Conservation (phyloP, 2,113 vertebrate species). For the Galemys pyrenaicus region DNA sequence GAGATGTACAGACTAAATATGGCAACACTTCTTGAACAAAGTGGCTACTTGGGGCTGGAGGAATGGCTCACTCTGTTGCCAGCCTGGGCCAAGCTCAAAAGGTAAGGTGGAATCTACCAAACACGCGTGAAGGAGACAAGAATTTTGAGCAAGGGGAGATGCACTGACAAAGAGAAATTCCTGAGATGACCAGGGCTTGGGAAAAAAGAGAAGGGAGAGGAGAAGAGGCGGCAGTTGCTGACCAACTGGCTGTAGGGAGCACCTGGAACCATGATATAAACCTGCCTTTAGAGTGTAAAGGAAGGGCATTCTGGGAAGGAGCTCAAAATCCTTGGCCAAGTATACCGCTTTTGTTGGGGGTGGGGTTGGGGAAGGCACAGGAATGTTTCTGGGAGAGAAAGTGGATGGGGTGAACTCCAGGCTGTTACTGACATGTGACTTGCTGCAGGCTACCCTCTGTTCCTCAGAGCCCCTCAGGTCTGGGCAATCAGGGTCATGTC, state of each 20-base stretch:
- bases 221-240: not conserved
- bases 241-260: not conserved
- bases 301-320: not conserved
- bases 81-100: not conserved
- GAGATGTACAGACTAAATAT: not conserved
- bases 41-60: not conserved
- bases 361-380: not conserved
- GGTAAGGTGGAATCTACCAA: not conserved
- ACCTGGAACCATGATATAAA: not conserved
- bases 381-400: not conserved
- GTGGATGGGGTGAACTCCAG: not conserved
- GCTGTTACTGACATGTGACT: not conserved
- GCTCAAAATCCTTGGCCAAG: not conserved
- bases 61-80: not conserved
- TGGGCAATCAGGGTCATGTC: slow-evolving; percentile 57
- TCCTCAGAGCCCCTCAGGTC: not conserved
- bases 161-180: not conserved
- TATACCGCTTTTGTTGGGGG: not conserved
- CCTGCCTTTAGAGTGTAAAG: not conserved
- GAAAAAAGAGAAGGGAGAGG: not conserved
- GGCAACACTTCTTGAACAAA: not conserved
- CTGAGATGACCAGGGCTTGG: not conserved
- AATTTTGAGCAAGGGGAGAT: not conserved
- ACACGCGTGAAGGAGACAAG: not conserved
- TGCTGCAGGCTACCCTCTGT: not conserved